A percentile compares a stretch with the other conserved stretches of the same genome.
Conservation (phyloP, 2,888 invertebrate species). For the Phlogophora meticulosa region DNA sequence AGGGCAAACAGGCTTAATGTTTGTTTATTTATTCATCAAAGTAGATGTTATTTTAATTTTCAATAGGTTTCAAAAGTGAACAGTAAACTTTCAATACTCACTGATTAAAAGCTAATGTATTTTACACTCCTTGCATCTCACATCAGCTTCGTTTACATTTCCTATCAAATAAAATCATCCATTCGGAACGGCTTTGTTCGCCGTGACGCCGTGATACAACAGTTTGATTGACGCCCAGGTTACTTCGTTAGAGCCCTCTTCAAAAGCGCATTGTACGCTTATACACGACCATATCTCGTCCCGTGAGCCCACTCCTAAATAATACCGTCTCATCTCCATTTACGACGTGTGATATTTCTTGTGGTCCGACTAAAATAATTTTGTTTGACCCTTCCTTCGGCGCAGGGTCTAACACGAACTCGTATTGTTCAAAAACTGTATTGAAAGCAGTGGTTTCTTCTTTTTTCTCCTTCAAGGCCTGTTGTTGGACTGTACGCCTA, state of each 20-base stretch:
- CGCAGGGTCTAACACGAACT: conserved; percentile 49
- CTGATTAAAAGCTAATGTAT: conserved; percentile 22
- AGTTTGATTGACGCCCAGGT: conserved; percentile 82
- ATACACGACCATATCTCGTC: conserved; percentile 56
- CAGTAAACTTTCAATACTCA: conserved; percentile 21
- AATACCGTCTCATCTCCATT: conserved; percentile 78
- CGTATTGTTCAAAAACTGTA: conserved; percentile 49
- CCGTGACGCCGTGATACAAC: conserved; percentile 68
- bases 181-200: conserved; percentile 44
- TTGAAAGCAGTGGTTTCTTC: conserved; percentile 61
- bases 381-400: conserved; percentile 66
- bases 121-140: conserved; percentile 10
- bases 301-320: conserved; percentile 69
- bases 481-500: conserved; percentile 47
- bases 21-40: neutral
- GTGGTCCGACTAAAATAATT: conserved; percentile 71
- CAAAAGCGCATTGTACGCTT: conserved; percentile 72
- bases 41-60: neutral
- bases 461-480: conserved; percentile 51
- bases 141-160: conserved; percentile 32
- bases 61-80: neutral
- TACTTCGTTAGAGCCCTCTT: conserved; percentile 82
- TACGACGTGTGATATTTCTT: conserved; percentile 81
- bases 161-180: conserved; percentile 43
- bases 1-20: too few relatives aligned